phyloP scores from a whole-genome alignment of 2,888 invertebrate genomes.

The Leptura quadrifasciata region DNA sequence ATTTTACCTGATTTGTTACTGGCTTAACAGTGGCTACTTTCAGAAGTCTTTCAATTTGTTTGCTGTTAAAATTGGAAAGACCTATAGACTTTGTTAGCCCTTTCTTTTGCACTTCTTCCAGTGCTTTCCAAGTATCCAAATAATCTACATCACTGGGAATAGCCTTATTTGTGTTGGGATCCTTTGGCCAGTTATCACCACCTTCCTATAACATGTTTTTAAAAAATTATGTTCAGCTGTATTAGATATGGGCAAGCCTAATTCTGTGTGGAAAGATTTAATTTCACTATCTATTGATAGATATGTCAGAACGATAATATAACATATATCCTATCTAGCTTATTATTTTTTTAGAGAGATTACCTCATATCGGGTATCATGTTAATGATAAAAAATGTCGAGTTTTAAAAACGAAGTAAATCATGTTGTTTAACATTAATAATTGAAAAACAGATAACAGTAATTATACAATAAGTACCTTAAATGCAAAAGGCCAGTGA shows the following conservation, averaged over 20 bases:
- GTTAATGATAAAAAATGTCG: too few relatives aligned
- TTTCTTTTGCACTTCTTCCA: constrained; percentile 80
- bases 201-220: constrained; percentile 69
- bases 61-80: constrained; percentile 84
- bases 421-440: too few relatives aligned
- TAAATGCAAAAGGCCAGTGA: constrained; percentile 73
- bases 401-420: too few relatives aligned
- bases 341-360: too few relatives aligned
- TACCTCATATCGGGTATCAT: too few relatives aligned
- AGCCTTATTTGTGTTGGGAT: constrained; percentile 68
- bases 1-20: constrained; percentile 77
- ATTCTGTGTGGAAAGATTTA: too few relatives aligned
- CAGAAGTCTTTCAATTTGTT: constrained; percentile 80
- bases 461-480: background rate
- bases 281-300: too few relatives aligned
- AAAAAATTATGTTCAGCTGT: too few relatives aligned
- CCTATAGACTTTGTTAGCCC: constrained; percentile 82
- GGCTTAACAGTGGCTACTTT: constrained; percentile 77
- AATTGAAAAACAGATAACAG: too few relatives aligned
- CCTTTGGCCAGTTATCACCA: constrained; percentile 57
- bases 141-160: constrained; percentile 77
- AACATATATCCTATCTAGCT: too few relatives aligned
- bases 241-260: too few relatives aligned
- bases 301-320: too few relatives aligned
- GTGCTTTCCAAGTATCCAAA: constrained; percentile 80